Evolutionary conservation across 2,797 vertebrate genomes (phyloP).

Genomic region (Melanotaenia maccullochi): DNA sequence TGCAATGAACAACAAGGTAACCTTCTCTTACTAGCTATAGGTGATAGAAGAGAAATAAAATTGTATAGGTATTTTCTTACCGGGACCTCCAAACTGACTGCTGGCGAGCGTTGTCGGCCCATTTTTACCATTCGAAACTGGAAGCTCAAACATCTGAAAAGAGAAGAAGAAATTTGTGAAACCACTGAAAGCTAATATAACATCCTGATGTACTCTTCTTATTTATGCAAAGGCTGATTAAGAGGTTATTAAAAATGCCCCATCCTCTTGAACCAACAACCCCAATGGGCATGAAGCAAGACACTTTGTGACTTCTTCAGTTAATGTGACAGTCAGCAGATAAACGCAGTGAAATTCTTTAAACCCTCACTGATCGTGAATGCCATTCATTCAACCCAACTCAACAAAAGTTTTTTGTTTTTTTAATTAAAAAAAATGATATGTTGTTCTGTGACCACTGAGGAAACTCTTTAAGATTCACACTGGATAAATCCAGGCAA

Average conservation of each 20-base stretch:
- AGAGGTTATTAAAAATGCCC: conserved; percentile 27
- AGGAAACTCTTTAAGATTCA: conserved; percentile 12
- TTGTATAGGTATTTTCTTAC: conserved; percentile 72
- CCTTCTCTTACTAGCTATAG: conserved; percentile 11
- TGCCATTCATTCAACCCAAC: conserved; percentile 22
- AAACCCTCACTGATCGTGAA: conserved; percentile 21
- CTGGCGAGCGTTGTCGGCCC: conserved; percentile 89
- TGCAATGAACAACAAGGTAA: conserved; percentile 18
- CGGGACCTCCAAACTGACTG: conserved; percentile 91
- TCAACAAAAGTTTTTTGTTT: conserved; percentile 18
- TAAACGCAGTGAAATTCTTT: conserved; percentile 9
- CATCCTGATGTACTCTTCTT: conserved; percentile 10
- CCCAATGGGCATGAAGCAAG: conserved; percentile 28
- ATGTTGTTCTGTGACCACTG: conserved; percentile 13
- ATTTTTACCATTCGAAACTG: conserved; percentile 93
- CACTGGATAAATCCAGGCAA: conserved; percentile 37
- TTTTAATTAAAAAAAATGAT: conserved; percentile 5
- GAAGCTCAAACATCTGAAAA: conserved; percentile 95
- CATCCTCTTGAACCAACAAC: conserved; percentile 13
- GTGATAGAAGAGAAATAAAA: conserved; percentile 16
- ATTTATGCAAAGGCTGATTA: conserved; percentile 23
- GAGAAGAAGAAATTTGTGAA: conserved; percentile 41
- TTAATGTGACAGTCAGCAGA: conserved; percentile 21
- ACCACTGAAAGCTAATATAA: conserved; percentile 1
- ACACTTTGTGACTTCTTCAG: conserved; percentile 15